Evolutionary conservation across 1,140 invertebrate species (phyloP).

Genomic region (Pentalonia nigronervosa): DNA sequence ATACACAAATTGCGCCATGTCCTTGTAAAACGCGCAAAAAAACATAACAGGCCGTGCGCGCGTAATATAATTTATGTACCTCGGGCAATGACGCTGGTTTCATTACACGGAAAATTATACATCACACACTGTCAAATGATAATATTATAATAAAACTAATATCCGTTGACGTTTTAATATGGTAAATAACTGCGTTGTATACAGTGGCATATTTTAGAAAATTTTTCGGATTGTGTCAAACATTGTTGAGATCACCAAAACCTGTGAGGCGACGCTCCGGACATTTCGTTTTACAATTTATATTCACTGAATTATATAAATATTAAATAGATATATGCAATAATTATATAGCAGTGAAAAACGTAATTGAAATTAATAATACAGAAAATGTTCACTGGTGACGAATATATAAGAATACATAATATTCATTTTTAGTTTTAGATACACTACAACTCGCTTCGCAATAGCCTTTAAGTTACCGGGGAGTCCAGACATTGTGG

Average conservation of each 20-base stretch:
- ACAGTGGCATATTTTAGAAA: not conserved
- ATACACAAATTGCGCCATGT: not conserved
- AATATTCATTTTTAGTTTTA: not conserved
- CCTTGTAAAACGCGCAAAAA: not conserved
- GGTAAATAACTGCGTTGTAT: not conserved
- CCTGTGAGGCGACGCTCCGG: too few species aligned
- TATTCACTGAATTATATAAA: too few species aligned
- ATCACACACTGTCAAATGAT: not conserved
- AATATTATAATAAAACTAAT: not conserved
- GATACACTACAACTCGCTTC: not conserved
- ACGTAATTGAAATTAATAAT: not conserved
- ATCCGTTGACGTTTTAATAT: not conserved
- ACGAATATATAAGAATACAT: not conserved
- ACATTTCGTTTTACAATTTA: too few species aligned
- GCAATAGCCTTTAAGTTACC: too few species aligned
- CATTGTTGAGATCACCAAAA: not conserved
- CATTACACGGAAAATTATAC: not conserved
- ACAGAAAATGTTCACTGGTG: not conserved
- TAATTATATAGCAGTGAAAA: not conserved
- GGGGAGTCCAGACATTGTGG: not conserved
- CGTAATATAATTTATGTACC: slow-evolving; percentile 1
- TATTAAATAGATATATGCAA: too few species aligned
- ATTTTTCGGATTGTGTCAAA: not conserved
- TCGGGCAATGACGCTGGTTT: not conserved
- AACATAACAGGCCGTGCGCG: not conserved